These are phyloP conservation scores for Melanogrammus aeglefinus DNA, from an alignment of 2,797 vertebrate genomes.

Conservation along the genomic window DNA sequence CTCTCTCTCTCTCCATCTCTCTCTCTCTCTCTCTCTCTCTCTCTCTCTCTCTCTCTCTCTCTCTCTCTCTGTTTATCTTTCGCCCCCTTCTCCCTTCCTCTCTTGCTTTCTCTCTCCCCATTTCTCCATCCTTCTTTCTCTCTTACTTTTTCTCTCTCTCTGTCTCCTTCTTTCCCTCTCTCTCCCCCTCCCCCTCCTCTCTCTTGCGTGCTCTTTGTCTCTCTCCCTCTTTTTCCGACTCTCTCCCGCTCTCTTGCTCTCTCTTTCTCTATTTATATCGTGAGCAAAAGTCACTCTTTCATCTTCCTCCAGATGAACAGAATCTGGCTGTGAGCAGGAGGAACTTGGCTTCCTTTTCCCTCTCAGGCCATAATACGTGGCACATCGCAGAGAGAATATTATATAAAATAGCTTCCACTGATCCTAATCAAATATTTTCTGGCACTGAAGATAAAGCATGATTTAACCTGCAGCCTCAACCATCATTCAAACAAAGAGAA, in stretches of 20 bases:
- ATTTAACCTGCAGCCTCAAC: neutral
- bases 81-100: neutral
- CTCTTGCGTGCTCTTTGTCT: neutral
- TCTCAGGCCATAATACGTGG: conserved; percentile 24
- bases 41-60: neutral
- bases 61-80: neutral
- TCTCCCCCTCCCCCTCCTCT: neutral
- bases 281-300: conserved; percentile 74
- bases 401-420: neutral
- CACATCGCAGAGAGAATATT: neutral
- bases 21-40: neutral
- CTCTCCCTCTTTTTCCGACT: neutral
- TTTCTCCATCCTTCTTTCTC: conserved; percentile 54
- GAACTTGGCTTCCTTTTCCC: conserved; percentile 46
- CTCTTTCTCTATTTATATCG: conserved; percentile 75
- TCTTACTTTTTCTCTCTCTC: conserved; percentile 64
- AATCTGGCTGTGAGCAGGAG: conserved; percentile 58
- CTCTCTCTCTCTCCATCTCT: conserved; percentile 40
- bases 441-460: neutral
- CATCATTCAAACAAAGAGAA: neutral
- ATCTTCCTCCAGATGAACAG: conserved; percentile 75
- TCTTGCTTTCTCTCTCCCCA: conserved; percentile 35
- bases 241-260: neutral
- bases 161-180: neutral
- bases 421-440: neutral